These are phyloP conservation scores for Prochilodus magdalenae DNA, from an alignment of 2,113 vertebrate genomes.

Conservation along the genomic window DNA sequence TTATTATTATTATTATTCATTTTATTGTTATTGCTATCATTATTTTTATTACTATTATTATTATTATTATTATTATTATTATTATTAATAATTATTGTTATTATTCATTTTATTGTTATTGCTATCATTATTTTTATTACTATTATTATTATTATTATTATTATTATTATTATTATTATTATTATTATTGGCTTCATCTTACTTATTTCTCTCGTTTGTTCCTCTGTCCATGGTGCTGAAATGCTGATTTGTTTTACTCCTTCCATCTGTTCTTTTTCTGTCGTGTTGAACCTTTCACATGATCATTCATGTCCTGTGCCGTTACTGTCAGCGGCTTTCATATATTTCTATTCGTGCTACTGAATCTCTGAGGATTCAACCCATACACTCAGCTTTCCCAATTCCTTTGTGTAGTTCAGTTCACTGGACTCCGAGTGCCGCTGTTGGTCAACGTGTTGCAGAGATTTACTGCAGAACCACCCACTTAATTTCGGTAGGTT, in stretches of 20 bases:
- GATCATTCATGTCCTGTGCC: not conserved
- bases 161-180: too few relatives aligned
- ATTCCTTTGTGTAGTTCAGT: constrained; percentile 71
- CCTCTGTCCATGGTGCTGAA: not conserved
- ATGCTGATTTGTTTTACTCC: not conserved
- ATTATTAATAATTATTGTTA: too few relatives aligned
- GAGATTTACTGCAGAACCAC: constrained; percentile 37
- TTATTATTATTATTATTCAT: too few relatives aligned
- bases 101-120: too few relatives aligned
- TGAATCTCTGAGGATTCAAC: not conserved
- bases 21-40: too few relatives aligned
- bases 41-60: too few relatives aligned
- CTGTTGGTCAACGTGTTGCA: constrained; percentile 81
- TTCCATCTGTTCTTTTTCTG: not conserved
- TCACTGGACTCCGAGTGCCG: constrained; percentile 84
- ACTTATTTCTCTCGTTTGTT: too few relatives aligned
- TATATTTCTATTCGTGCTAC: not conserved
- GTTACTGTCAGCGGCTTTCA: not conserved
- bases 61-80: too few relatives aligned
- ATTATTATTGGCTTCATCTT: too few relatives aligned
- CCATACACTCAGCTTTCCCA: not conserved
- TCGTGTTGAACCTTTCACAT: not conserved
- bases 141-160: too few relatives aligned
- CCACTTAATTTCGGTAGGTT: constrained; percentile 1
- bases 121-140: too few relatives aligned